A percentile compares a stretch with the other conserved stretches of the same genome.
phyloP scores from a whole-genome alignment of 1,140 invertebrate species.

The Drosophila nikananu region DNA sequence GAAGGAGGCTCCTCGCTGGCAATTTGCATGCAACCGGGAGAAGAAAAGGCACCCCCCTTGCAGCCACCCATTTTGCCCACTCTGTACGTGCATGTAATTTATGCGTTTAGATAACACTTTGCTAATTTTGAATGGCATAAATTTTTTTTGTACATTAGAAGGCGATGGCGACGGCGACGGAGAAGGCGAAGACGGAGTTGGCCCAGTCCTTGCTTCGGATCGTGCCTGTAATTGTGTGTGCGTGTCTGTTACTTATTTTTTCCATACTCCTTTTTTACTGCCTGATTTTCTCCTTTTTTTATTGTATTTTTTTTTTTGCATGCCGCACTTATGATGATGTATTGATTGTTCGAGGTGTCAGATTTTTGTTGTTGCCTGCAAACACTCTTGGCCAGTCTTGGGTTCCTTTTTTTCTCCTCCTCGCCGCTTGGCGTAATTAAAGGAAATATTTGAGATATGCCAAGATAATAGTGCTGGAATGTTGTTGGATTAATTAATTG shows the following conservation, averaged over 20 bases:
- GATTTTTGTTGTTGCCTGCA: slow-evolving; percentile 68
- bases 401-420: slow-evolving; percentile 9
- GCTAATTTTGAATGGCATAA: slow-evolving; percentile 84
- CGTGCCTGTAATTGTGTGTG: slow-evolving; percentile 78
- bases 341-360: slow-evolving; percentile 83
- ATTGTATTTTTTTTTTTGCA: slow-evolving; percentile 42
- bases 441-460: slow-evolving; percentile 83
- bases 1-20: slow-evolving; percentile 27
- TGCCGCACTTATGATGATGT: slow-evolving; percentile 81
- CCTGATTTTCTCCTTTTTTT: slow-evolving; percentile 20
- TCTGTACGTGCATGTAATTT: slow-evolving; percentile 82
- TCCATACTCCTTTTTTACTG: slow-evolving; percentile 26
- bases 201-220: slow-evolving; percentile 39
- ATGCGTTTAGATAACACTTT: slow-evolving; percentile 84
- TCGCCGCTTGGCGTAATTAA: slow-evolving; percentile 72
- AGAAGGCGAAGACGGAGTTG: slow-evolving; percentile 28
- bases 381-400: slow-evolving; percentile 19
- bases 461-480: slow-evolving; percentile 83
- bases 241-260: slow-evolving; percentile 62
- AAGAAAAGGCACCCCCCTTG: slow-evolving; percentile 7
- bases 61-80: slow-evolving; percentile 42
- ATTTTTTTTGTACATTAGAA: slow-evolving; percentile 71
- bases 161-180: slow-evolving; percentile 20
- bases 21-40: slow-evolving; percentile 73
- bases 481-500: slow-evolving; percentile 84